Evolutionary conservation across 2,888 invertebrate genomes (phyloP).

Genomic region (Acleris literana): DNA sequence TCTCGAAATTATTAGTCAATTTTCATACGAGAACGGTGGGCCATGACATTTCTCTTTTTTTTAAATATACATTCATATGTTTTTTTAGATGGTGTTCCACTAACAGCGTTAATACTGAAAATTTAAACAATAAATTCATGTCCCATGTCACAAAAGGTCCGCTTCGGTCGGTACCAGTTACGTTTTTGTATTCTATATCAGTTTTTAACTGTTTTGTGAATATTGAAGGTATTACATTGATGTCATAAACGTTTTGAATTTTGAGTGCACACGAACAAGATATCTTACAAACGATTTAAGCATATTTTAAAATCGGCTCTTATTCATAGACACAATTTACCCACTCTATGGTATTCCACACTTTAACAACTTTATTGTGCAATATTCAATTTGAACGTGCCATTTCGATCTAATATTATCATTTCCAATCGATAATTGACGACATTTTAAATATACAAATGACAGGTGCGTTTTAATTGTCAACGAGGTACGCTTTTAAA

Average conservation of each 20-base stretch:
- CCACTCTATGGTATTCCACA: conserved; percentile 7
- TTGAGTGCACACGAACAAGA: conserved; percentile 12
- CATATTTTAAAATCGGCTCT: conserved; percentile 5
- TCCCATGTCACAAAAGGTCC: no score
- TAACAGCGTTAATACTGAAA: no score
- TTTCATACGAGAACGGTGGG: no score
- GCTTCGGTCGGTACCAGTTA: no score
- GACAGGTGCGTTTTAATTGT: conserved; percentile 1
- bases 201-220: no score
- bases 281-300: conserved; percentile 29
- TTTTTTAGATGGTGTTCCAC: no score
- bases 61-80: no score
- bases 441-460: conserved; percentile 8
- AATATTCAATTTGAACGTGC: conserved; percentile 38
- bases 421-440: conserved; percentile 32
- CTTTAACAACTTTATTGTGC: conserved; percentile 37
- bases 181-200: no score
- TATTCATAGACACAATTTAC: neutral
- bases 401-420: conserved; percentile 16
- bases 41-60: no score
- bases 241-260: conserved; percentile 12
- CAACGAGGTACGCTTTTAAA: neutral
- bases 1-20: no score
- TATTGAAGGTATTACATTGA: no score
- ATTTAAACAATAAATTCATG: no score